Evolutionary conservation across 2,113 vertebrate species (phyloP), one percentile per base, ranked within the genome.

Genomic region (Ictidomys tridecemlineatus): DNA sequence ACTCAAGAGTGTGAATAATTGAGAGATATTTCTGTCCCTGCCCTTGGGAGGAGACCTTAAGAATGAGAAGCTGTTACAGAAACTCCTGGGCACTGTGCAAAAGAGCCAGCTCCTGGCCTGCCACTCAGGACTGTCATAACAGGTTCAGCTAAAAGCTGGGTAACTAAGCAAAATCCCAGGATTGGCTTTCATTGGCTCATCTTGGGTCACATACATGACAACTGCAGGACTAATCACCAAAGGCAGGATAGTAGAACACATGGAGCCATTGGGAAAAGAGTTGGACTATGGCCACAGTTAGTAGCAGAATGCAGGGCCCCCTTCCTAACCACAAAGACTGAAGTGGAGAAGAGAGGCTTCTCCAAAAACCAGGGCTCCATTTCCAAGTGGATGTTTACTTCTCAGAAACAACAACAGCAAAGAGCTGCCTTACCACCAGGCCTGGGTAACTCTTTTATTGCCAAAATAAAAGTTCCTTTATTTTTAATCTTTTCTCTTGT

Each of bases 191-290:
- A 76, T 22, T 39, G 70, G 28, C 18, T 37, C 7, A 2, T 61
- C 26, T 20, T 18, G 61, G 18, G 32, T 88, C 51, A 56, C 58
- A 5, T 69, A 56, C 58, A 5, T 69, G 48, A 17, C 24, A 5
- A 37, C 7, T 13, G 5, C 0, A 10, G 22, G 63, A n/a, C 20
- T 45, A 69, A 4, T 58, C 32, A n/a, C 28, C 2, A 28, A 8
- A 24, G 76, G 9, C 9, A 73, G 30, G 22, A 24, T 9, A 42
- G 39, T 34, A n/a, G 34, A 14, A 26, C 17, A 24, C 17, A 13
- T 9, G 8, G 12, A 24, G 0, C 24, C 22, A 28, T 11, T 10
- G 24, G 24, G 48, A 0, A 0, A 61, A 78, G 56, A 5, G 51
- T 51, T 63, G 63, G 22, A 51, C 14, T 42, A 14, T 8, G 22